Evolutionary conservation across 2,888 invertebrate genomes (phyloP).

Genomic region (Mamestra brassicae): DNA sequence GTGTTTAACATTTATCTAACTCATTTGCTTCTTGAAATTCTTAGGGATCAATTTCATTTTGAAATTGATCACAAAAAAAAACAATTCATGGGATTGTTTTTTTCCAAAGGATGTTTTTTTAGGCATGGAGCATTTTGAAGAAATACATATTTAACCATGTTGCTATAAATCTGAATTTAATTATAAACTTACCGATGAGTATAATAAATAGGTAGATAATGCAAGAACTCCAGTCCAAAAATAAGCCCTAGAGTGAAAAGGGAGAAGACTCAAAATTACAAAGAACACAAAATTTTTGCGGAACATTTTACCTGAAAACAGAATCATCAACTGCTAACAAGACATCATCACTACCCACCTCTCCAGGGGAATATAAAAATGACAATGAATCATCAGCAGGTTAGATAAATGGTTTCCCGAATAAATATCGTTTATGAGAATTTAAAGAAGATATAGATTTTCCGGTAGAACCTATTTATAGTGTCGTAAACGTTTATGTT

Average conservation of each 20-base stretch:
- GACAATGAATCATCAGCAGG: slow-evolving; percentile 22
- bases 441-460: slow-evolving; percentile 48
- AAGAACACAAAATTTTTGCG: not conserved
- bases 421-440: slow-evolving; percentile 43
- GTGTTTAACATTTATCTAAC: not conserved
- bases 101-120: not conserved
- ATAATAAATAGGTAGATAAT: not conserved
- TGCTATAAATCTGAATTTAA: not conserved
- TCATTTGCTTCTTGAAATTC: not conserved
- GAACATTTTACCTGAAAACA: not conserved
- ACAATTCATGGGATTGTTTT: not conserved
- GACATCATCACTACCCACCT: slow-evolving; percentile 44
- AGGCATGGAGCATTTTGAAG: not conserved
- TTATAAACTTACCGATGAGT: not conserved
- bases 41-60: not conserved
- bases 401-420: slow-evolving; percentile 37
- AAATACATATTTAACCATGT: not conserved
- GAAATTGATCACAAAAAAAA: no score
- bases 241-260: not conserved
- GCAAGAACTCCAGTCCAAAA: not conserved
- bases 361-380: slow-evolving; percentile 8
- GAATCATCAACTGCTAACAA: slow-evolving; percentile 19
- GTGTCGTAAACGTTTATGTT: slow-evolving; percentile 43
- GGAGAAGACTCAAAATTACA: no score
- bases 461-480: slow-evolving; percentile 39